phyloP scores from a whole-genome alignment of 2,797 vertebrate species.

The Chaetodon trifasciatus region DNA sequence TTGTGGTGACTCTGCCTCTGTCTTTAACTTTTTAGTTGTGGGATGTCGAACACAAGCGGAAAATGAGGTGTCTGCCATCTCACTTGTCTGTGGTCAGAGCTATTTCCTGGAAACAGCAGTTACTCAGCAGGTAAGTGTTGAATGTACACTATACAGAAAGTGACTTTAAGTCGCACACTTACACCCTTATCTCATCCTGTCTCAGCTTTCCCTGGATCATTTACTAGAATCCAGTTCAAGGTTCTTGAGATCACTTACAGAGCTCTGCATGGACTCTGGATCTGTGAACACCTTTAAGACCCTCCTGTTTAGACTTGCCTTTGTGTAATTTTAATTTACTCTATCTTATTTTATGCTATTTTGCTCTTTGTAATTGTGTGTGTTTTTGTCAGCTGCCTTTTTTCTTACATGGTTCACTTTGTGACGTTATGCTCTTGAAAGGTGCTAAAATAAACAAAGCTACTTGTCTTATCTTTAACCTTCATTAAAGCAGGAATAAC shows the following conservation, averaged over 20 bases:
- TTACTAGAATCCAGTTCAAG: background rate
- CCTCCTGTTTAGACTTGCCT: background rate
- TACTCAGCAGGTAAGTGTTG: constrained; percentile 85
- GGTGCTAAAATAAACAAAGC: background rate
- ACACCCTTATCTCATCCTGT: background rate
- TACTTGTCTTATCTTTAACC: background rate
- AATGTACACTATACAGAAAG: background rate
- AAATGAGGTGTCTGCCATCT: constrained; percentile 76
- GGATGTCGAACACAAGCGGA: constrained; percentile 84
- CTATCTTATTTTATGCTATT: background rate
- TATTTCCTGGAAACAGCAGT: constrained; percentile 86
- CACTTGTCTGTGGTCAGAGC: constrained; percentile 84
- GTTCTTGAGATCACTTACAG: background rate
- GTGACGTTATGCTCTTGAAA: background rate
- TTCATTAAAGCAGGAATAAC: background rate
- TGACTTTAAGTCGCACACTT: background rate
- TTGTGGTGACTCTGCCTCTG: constrained; percentile 43
- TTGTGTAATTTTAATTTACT: background rate
- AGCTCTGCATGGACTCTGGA: background rate
- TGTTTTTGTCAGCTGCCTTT: background rate
- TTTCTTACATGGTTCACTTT: background rate
- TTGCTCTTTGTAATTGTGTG: background rate
- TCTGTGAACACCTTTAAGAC: background rate
- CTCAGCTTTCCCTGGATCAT: background rate
- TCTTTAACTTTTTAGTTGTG: constrained; percentile 80